Conservation (phyloP, 2,113 vertebrate species). For the Bujurquina vittata region DNA sequence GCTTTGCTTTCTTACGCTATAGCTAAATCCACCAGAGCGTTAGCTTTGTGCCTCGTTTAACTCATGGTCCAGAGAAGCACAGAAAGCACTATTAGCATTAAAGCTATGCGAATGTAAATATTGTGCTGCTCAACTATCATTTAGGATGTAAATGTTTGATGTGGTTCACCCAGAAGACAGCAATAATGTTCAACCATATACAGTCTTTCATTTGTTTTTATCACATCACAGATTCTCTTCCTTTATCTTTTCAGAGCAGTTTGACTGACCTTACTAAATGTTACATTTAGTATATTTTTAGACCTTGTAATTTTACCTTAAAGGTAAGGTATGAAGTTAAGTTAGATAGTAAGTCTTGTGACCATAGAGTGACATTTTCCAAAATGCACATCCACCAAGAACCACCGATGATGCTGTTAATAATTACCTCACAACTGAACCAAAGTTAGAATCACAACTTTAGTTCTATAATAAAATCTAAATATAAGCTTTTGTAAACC, state of each 20-base stretch:
- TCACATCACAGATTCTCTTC: background rate
- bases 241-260: background rate
- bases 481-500: background rate
- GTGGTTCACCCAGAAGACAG: background rate
- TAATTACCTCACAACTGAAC: background rate
- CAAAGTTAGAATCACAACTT: background rate
- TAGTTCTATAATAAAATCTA: background rate
- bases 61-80: background rate
- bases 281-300: background rate
- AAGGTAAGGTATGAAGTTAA: background rate
- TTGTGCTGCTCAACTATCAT: background rate
- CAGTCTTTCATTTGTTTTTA: background rate
- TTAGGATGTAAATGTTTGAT: background rate
- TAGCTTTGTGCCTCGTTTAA: background rate
- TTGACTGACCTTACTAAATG: background rate
- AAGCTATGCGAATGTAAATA: background rate
- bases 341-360: background rate
- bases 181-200: background rate
- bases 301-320: background rate
- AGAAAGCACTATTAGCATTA: background rate
- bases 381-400: background rate
- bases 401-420: background rate
- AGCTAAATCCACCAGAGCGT: background rate
- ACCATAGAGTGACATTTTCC: background rate
- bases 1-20: background rate